Base-by-base conservation (phyloP, 37 sponge, comb jelly and placozoan species). In the Spongia lamella region DNA sequence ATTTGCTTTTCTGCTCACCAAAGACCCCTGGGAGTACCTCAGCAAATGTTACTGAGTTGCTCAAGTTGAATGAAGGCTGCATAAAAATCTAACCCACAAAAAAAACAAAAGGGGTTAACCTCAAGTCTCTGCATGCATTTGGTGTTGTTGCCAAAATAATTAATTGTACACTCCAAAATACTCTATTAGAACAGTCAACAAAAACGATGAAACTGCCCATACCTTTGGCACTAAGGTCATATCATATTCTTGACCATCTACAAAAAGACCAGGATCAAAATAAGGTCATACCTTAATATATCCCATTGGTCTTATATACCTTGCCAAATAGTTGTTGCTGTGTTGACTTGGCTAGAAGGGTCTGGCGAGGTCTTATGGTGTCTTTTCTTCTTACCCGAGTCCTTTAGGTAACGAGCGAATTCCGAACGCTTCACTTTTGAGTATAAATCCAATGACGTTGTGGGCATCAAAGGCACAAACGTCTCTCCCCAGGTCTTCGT, bases 401-500 rank as follows among this genome's bases (percentile, higher is more conserved):
- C 74, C 71, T 71, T 86, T 47, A 86, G 50, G 66, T 93, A 93
- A 35, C 88, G 57, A 1, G 43, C 39, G 47, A 93, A 93, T 32
- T 93, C 91, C 0, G 39, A 40, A 57, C 77, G 74, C 21, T 73
- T 63, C 25, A 93, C 79, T 16, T 26, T 34, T 22, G 96, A 92
- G 9, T 43, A 43, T 15, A 88, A 29, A 63, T 39, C 60, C 25
- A 65, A 77, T 25, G 73, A 67, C 25, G 94, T 88, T 29, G 84
- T 61, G 17, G 83, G 69, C 21, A 87, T 70, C 15, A 38, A 78
- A 17, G 90, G 93, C 31, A 81, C 56, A 53, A 98, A 98, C 7
- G 77, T 70, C 25, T 86, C 90, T 7, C 99, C 99, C 95, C 95
- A 98, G 2, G 84, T 92, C 67, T 55, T 61, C 4, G 99, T 98